Evolutionary conservation across 2,113 vertebrate genomes (phyloP).

Genomic region (Onychostoma macrolepis): DNA sequence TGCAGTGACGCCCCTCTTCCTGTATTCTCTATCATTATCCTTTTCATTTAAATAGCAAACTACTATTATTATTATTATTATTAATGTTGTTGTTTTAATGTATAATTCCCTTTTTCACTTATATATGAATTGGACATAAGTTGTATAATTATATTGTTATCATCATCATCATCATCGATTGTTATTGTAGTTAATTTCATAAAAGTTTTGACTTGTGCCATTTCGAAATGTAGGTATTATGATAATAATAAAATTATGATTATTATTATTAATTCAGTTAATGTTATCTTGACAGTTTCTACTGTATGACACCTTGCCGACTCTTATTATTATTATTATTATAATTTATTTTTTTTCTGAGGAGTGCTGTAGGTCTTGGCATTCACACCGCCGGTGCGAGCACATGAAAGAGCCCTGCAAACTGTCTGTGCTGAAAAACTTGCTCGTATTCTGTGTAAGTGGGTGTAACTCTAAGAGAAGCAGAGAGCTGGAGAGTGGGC

Average conservation of each 20-base stretch:
- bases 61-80: too few species aligned
- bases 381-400: not conserved
- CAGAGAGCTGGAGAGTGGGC: not conserved
- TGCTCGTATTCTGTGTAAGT: constrained; percentile 2
- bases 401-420: not conserved
- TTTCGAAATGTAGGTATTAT: not conserved
- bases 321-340: too few species aligned
- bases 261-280: not conserved
- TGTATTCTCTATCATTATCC: not conserved
- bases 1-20: not conserved
- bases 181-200: too few species aligned
- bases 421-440: constrained; percentile 16
- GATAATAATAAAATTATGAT: not conserved
- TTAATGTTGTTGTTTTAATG: not conserved
- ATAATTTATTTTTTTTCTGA: too few species aligned
- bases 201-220: too few species aligned
- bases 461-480: not conserved
- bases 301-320: too few species aligned
- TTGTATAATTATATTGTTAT: too few species aligned
- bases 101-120: not conserved
- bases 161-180: too few species aligned
- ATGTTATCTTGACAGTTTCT: too few species aligned
- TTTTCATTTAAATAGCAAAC: not conserved
- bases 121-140: too few species aligned
- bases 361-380: not conserved